A percentile compares a stretch with the other conserved stretches of the same genome.
These are phyloP conservation scores for Kryptolebias ocellatus DNA, from an alignment of 2,797 vertebrate species.

Conservation along the genomic window DNA sequence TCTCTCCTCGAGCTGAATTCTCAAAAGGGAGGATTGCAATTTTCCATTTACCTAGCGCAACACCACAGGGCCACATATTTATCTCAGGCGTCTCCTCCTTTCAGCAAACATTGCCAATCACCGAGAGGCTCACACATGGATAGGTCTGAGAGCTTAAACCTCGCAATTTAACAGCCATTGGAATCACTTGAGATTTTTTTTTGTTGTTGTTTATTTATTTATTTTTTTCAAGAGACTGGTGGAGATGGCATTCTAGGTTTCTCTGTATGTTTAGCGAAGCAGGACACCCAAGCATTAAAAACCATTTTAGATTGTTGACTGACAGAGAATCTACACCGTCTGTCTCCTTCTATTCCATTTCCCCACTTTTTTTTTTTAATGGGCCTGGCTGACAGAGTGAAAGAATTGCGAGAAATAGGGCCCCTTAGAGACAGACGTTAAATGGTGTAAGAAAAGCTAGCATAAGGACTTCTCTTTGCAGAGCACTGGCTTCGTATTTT, in stretches of 20 bases:
- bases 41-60: constrained; percentile 62
- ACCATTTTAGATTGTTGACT: constrained; percentile 32
- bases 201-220: not conserved
- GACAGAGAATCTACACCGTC: constrained; percentile 36
- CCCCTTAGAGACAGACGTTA: constrained; percentile 40
- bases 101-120: constrained; percentile 39
- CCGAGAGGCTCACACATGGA: constrained; percentile 25
- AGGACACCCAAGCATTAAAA: constrained; percentile 26
- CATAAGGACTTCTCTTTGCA: constrained; percentile 54
- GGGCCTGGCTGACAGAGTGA: constrained; percentile 57
- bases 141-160: constrained; percentile 40
- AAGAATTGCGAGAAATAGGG: constrained; percentile 46
- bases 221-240: constrained; percentile 13
- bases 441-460: constrained; percentile 43
- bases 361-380: constrained; percentile 11
- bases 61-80: constrained; percentile 54
- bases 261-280: constrained; percentile 44
- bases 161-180: constrained; percentile 46
- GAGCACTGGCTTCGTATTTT: constrained; percentile 50
- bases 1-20: constrained; percentile 65
- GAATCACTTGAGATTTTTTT: constrained; percentile 31
- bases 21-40: constrained; percentile 59
- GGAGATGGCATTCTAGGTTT: constrained; percentile 40
- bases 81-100: constrained; percentile 48
- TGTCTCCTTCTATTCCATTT: constrained; percentile 23